Percentiles rank a stretch among this genome's conserved stretches.
These are phyloP conservation scores for Armadillidium nasatum DNA, from an alignment of 1,140 invertebrate genomes.

Conservation along the genomic window DNA sequence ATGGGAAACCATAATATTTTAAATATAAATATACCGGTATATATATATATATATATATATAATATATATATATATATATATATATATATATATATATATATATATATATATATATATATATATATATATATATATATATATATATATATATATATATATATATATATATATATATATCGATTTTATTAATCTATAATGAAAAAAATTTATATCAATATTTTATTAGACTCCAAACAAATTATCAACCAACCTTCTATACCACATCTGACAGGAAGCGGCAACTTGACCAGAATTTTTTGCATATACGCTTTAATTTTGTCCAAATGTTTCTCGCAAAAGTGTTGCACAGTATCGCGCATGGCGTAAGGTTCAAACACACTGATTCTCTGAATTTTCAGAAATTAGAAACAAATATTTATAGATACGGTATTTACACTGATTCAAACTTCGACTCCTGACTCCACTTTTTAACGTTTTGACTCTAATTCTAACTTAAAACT, in stretches of 20 bases:
- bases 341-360: slow-evolving; percentile 83
- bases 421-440: no score
- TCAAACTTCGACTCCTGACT: no score
- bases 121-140: no score
- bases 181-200: no score
- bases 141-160: slow-evolving; percentile 19
- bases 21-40: slow-evolving; percentile 27
- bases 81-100: slow-evolving; percentile 9
- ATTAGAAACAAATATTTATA: no score
- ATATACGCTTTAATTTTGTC: slow-evolving; percentile 86
- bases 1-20: not conserved
- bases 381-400: slow-evolving; percentile 58
- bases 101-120: not conserved
- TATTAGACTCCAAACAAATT: not conserved
- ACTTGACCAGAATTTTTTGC: slow-evolving; percentile 72
- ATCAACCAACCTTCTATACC: slow-evolving; percentile 72
- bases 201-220: no score
- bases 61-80: not conserved
- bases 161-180: no score
- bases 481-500: no score
- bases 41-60: not conserved
- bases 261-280: slow-evolving; percentile 84
- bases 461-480: no score
- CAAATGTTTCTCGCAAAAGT: slow-evolving; percentile 90
- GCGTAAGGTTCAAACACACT: slow-evolving; percentile 81